These are phyloP conservation scores for Epicauta chinensis DNA, from an alignment of 1,140 invertebrate species.

Conservation along the genomic window DNA sequence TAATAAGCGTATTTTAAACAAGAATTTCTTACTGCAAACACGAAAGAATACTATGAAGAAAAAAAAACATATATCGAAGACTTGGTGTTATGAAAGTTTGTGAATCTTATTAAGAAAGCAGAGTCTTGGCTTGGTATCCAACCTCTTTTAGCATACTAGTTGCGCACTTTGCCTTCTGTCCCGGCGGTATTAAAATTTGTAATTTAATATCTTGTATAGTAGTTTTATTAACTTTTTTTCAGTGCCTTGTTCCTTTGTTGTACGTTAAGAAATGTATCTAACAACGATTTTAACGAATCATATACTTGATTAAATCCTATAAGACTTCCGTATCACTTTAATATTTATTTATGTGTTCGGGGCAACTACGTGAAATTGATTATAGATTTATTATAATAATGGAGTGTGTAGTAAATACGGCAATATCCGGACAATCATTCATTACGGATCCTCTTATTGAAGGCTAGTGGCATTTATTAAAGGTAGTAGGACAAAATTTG, in stretches of 20 bases:
- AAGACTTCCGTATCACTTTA: constrained; percentile 2
- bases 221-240: constrained; percentile 20
- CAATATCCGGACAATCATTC: constrained; percentile 21
- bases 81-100: constrained; percentile 21
- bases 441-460: constrained; percentile 10
- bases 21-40: background rate
- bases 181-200: constrained; percentile 19
- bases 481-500: constrained; percentile 18
- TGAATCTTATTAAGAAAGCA: constrained; percentile 19
- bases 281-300: constrained; percentile 9
- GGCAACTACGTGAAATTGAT: constrained; percentile 12
- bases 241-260: constrained; percentile 13
- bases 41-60: background rate
- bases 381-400: constrained; percentile 3
- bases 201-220: constrained; percentile 19
- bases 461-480: constrained; percentile 12
- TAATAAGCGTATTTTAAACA: constrained; percentile 9
- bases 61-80: constrained; percentile 2
- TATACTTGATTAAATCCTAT: constrained; percentile 13
- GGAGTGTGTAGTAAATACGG: constrained; percentile 7
- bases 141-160: constrained; percentile 18
- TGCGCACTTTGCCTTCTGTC: constrained; percentile 16
- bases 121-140: constrained; percentile 10
- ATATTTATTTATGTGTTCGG: background rate
- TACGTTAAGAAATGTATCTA: constrained; percentile 2